Percentiles rank a stretch among this genome's conserved stretches.
Evolutionary conservation across 2,888 invertebrate genomes (phyloP).

Genomic region (Idaea dimidiata): DNA sequence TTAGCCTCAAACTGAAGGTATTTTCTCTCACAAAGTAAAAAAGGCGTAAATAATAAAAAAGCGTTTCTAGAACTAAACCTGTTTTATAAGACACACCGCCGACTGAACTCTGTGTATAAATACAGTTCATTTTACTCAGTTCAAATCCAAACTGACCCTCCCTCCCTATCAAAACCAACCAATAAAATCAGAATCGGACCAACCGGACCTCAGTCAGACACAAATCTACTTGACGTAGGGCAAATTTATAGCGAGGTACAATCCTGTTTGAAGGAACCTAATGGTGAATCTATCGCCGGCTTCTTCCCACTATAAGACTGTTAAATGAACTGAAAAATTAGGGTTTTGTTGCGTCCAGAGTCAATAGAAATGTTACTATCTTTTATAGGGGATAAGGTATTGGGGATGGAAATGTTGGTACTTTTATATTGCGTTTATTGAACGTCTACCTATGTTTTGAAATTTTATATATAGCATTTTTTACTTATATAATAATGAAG

Average conservation of each 20-base stretch:
- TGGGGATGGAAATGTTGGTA: conserved; percentile 41
- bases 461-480: too few relatives aligned
- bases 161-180: background rate
- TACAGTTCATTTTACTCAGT: background rate
- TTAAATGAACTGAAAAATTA: conserved; percentile 77
- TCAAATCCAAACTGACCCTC: background rate
- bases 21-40: too few relatives aligned
- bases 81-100: too few relatives aligned
- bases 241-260: conserved; percentile 54
- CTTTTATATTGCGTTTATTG: conserved; percentile 17
- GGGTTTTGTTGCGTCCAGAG: conserved; percentile 62
- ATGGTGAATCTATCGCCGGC: conserved; percentile 73
- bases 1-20: too few relatives aligned
- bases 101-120: too few relatives aligned
- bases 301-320: conserved; percentile 66
- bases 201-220: background rate
- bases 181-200: background rate
- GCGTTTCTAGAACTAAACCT: too few relatives aligned
- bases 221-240: conserved; percentile 13
- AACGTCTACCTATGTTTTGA: too few relatives aligned
- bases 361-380: conserved; percentile 38
- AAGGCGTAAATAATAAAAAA: too few relatives aligned
- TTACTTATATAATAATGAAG: too few relatives aligned
- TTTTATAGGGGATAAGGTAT: conserved; percentile 32
- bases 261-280: conserved; percentile 56